Evolutionary conservation across 2,113 vertebrate genomes (phyloP).

Genomic region (Chlamydotis undulata): DNA sequence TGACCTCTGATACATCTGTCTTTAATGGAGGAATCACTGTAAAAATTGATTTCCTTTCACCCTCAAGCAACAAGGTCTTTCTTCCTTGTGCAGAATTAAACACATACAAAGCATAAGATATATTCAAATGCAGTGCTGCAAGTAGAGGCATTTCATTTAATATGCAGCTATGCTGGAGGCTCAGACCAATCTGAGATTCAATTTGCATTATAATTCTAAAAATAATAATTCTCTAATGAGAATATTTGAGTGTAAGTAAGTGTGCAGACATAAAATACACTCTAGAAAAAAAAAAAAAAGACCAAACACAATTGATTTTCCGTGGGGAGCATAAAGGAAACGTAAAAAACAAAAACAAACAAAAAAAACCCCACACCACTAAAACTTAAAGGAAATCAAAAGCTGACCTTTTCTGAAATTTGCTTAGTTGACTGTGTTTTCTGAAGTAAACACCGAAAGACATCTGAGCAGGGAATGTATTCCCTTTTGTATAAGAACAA

Average conservation of each 20-base stretch:
- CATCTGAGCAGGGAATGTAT: neutral
- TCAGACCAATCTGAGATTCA: slow-evolving; percentile 57
- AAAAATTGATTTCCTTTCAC: slow-evolving; percentile 64
- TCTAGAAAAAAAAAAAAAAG: neutral
- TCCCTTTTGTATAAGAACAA: neutral
- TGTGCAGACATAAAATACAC: slow-evolving; percentile 17
- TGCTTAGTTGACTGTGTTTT: slow-evolving; percentile 1
- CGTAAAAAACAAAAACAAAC: neutral
- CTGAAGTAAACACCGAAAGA: neutral
- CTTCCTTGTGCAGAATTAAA: slow-evolving; percentile 56
- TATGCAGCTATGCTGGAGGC: slow-evolving; percentile 64
- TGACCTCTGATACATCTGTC: slow-evolving; percentile 38
- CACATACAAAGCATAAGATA: neutral
- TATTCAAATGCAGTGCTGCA: slow-evolving; percentile 34
- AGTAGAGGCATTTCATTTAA: slow-evolving; percentile 51
- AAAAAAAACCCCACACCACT: neutral
- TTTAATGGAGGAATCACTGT: slow-evolving; percentile 60
- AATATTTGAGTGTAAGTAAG: slow-evolving; percentile 33
- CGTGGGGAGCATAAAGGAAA: neutral
- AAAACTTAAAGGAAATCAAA: slow-evolving; percentile 22
- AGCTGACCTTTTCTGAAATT: slow-evolving; percentile 20
- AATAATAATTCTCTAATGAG: slow-evolving; percentile 68
- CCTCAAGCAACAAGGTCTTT: slow-evolving; percentile 46
- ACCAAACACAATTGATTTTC: slow-evolving; percentile 17
- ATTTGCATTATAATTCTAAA: slow-evolving; percentile 66